Evolutionary conservation across 1,140 invertebrate species (phyloP).

Genomic region (Drosophila nebulosa): DNA sequence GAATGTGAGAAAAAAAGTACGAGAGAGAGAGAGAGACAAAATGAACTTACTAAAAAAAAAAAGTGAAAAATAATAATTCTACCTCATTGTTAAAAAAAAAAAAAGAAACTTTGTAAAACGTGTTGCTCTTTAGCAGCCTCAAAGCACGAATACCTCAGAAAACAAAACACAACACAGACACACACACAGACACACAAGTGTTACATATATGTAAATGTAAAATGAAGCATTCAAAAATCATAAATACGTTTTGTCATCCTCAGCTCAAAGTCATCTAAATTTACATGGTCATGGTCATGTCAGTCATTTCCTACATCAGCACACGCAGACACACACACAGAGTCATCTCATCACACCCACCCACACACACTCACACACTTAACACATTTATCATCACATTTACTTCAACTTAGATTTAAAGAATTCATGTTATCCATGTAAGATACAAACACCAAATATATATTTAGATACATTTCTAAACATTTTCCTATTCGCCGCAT

Average conservation of each 20-base stretch:
- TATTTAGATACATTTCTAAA: conserved; percentile 22
- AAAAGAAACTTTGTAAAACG: conserved; percentile 39
- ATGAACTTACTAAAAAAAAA: neutral
- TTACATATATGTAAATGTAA: conserved; percentile 16
- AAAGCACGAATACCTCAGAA: conserved; percentile 61
- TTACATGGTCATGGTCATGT: neutral
- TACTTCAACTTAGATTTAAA: conserved; percentile 35
- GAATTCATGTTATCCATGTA: conserved; percentile 23
- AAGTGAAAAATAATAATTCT: conserved; percentile 57
- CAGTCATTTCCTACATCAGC: neutral
- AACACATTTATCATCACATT: conserved; percentile 50
- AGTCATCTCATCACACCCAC: conserved; percentile 19
- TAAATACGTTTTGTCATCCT: neutral
- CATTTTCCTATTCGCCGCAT: conserved; percentile 5
- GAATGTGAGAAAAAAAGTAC: conserved; percentile 32
- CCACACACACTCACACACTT: no score
- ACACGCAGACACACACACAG: neutral
- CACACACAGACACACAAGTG: neutral
- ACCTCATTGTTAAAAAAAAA: conserved; percentile 72
- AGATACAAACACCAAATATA: conserved; percentile 55
- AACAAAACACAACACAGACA: conserved; percentile 1
- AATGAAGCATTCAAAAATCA: neutral
- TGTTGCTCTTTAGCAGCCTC: conserved; percentile 57
- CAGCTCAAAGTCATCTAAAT: neutral
- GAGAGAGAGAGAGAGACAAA: conserved; percentile 25